These are phyloP conservation scores for Sarotherodon lohbergeri DNA, from an alignment of 2,113 vertebrate species.

Conservation along the genomic window DNA sequence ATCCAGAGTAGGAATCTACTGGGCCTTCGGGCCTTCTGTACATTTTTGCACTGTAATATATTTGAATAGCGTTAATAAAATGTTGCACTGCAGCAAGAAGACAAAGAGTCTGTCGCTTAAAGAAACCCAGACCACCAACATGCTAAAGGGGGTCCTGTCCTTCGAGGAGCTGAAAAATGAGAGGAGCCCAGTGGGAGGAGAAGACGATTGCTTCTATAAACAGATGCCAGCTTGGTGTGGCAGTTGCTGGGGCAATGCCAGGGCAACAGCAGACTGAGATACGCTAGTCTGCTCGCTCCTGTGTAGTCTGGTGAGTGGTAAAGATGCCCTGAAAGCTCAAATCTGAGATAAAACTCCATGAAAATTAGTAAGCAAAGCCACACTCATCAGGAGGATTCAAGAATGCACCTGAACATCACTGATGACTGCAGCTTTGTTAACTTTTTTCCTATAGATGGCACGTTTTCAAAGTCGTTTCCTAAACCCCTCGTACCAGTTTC, in stretches of 20 bases:
- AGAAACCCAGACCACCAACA: background rate
- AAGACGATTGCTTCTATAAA: slow-evolving; percentile 27
- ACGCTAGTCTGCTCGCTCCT: background rate
- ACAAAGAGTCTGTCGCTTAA: slow-evolving; percentile 27
- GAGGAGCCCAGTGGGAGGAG: slow-evolving; percentile 4
- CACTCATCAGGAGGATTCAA: background rate
- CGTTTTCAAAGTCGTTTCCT: background rate
- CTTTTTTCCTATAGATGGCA: background rate
- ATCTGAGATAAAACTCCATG: background rate
- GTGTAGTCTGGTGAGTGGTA: background rate
- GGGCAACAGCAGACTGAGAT: slow-evolving; percentile 1
- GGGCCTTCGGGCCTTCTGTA: background rate
- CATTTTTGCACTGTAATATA: background rate
- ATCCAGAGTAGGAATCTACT: background rate
- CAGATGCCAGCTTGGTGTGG: slow-evolving; percentile 11
- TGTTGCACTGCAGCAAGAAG: background rate
- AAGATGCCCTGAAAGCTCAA: background rate
- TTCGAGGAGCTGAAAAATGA: slow-evolving; percentile 26
- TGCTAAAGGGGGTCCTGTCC: background rate
- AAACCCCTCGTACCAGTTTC: background rate
- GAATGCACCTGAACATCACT: background rate
- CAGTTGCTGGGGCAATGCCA: slow-evolving; percentile 36
- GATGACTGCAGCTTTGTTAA: background rate
- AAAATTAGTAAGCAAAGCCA: background rate
- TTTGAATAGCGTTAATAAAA: slow-evolving; percentile 13